phyloP scores from a whole-genome alignment of 2,888 invertebrate species.

The Hofmannophila pseudospretella region DNA sequence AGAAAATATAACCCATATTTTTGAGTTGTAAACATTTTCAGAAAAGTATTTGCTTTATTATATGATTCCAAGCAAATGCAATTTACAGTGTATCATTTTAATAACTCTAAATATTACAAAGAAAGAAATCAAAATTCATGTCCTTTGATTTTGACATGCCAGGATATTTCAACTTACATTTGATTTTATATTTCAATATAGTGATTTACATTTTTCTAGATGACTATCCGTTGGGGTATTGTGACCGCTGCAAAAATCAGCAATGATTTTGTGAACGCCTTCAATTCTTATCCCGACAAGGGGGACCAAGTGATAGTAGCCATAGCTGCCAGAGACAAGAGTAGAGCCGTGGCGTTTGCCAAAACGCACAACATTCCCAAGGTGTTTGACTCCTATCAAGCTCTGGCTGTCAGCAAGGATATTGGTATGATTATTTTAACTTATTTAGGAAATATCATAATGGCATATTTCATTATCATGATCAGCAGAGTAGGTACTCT shows the following conservation, averaged over 20 bases:
- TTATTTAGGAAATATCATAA: not conserved
- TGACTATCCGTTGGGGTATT: constrained; percentile 89
- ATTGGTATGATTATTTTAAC: constrained; percentile 78
- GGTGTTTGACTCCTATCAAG: constrained; percentile 85
- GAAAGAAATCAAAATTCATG: too few species aligned
- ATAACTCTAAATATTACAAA: too few species aligned
- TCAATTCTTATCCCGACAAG: constrained; percentile 79
- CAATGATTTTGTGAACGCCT: constrained; percentile 87
- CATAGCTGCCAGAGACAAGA: constrained; percentile 84
- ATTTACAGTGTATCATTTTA: too few species aligned
- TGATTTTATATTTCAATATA: too few species aligned
- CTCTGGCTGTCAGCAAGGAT: constrained; percentile 82
- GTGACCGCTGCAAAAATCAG: constrained; percentile 89
- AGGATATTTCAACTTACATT: too few species aligned
- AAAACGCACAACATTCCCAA: constrained; percentile 81
- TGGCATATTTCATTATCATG: too few species aligned
- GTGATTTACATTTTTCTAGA: constrained; percentile 30
- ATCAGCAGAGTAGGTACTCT: too few species aligned
- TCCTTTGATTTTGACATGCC: too few species aligned
- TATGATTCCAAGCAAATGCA: too few species aligned
- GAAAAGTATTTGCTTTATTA: too few species aligned
- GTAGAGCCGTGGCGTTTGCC: constrained; percentile 86
- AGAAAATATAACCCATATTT: too few species aligned
- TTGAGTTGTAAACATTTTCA: too few species aligned
- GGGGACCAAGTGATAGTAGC: constrained; percentile 84